Percentiles rank a stretch among this genome's conserved stretches.
phyloP scores from a whole-genome alignment of 1,140 invertebrate genomes.

The Bilobella aurantiaca region DNA sequence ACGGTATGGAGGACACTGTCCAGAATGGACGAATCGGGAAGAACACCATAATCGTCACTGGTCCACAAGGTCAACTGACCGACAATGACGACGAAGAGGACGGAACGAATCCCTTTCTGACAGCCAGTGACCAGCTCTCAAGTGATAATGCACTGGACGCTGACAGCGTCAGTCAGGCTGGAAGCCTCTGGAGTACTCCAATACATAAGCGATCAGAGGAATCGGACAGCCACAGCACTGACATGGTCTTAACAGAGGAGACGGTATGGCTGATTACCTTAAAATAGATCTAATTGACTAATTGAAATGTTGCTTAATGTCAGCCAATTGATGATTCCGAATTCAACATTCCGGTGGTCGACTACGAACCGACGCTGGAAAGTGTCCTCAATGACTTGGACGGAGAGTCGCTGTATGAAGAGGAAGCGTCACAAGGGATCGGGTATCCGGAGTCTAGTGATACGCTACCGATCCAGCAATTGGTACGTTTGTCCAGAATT shows the following conservation, averaged over 20 bases:
- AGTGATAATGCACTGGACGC: neutral
- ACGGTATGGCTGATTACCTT: neutral
- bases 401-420: conserved; percentile 50
- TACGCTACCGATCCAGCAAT: conserved; percentile 12
- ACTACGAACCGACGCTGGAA: conserved; percentile 67
- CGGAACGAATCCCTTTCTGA: no score
- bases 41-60: no score
- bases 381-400: conserved; percentile 71
- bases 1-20: neutral
- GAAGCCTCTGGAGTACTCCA: neutral
- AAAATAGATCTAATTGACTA: neutral
- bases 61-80: no score
- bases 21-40: neutral
- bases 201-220: no score
- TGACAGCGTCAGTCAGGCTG: neutral
- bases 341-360: conserved; percentile 67
- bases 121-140: no score
- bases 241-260: neutral
- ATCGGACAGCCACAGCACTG: no score
- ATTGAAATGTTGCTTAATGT: neutral
- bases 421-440: conserved; percentile 22
- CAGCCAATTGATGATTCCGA: conserved; percentile 57
- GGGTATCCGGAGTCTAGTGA: conserved; percentile 5
- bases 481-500: conserved; percentile 10
- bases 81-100: no score